A percentile compares a stretch with the other conserved stretches of the same genome.
Evolutionary conservation across 2,113 vertebrate species (phyloP).

Genomic region (Uropsilus gracilis): DNA sequence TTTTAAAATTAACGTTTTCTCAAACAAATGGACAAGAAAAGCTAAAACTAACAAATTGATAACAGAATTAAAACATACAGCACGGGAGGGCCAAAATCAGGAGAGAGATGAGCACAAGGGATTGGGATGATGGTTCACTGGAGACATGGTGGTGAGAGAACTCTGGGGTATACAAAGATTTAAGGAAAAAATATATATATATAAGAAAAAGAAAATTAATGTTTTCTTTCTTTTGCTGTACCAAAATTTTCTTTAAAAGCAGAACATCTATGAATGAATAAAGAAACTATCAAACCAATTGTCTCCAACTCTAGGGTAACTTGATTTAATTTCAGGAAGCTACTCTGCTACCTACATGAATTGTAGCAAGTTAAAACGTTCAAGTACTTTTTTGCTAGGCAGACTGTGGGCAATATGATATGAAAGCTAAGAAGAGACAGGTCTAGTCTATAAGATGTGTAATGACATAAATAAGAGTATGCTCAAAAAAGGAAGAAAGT

Average conservation of each 20-base stretch:
- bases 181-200: too few relatives aligned
- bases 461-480: not conserved
- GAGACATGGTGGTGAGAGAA: too few relatives aligned
- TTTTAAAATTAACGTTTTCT: slow-evolving; percentile 37
- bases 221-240: slow-evolving; percentile 7
- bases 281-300: slow-evolving; percentile 9
- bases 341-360: not conserved
- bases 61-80: too few relatives aligned
- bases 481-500: not conserved
- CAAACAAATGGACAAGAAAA: too few relatives aligned
- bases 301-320: not conserved
- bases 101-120: too few relatives aligned
- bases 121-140: too few relatives aligned
- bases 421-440: not conserved
- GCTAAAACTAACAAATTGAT: too few relatives aligned
- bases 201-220: too few relatives aligned
- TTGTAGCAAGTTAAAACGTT: not conserved
- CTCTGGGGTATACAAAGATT: too few relatives aligned
- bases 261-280: not conserved
- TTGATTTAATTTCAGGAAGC: not conserved
- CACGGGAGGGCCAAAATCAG: too few relatives aligned
- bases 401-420: not conserved
- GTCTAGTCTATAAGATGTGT: not conserved
- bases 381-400: not conserved
- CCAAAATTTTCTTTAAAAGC: not conserved